A percentile compares a stretch with the other conserved stretches of the same genome.
phyloP scores from a whole-genome alignment of 1,140 invertebrate genomes.

The Neodiprion lecontei region DNA sequence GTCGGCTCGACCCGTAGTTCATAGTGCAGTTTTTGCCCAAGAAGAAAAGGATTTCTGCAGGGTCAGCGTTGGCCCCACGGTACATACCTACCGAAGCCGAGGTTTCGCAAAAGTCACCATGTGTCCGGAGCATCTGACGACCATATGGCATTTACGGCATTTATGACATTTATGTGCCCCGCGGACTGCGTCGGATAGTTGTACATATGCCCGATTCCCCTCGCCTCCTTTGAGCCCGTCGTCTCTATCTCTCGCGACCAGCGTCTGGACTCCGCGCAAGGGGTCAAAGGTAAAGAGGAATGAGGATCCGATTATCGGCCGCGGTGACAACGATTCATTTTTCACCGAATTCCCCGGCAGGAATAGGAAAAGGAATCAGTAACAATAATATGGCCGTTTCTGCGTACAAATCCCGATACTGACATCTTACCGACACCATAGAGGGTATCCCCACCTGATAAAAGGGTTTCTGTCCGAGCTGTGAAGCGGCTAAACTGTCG shows the following conservation, averaged over 20 bases:
- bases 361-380: no score
- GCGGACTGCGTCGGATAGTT: not conserved
- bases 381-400: no score
- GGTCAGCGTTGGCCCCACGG: not conserved
- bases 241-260: no score
- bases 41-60: not conserved
- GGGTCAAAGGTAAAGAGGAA: not conserved
- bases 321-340: not conserved
- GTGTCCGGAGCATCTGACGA: constrained; percentile 1
- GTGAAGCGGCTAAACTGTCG: no score
- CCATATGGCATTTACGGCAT: constrained; percentile 7
- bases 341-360: not conserved
- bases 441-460: no score
- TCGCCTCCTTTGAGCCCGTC: no score
- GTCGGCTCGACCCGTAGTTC: not conserved
- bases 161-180: not conserved
- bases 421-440: no score
- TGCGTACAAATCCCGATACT: no score
- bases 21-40: no score
- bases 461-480: no score
- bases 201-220: no score
- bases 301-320: not conserved
- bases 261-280: not conserved
- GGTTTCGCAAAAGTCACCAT: constrained; percentile 3
- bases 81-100: not conserved